Evolutionary conservation across 2,888 invertebrate species (phyloP).

Genomic region (Pheosia gnoma): DNA sequence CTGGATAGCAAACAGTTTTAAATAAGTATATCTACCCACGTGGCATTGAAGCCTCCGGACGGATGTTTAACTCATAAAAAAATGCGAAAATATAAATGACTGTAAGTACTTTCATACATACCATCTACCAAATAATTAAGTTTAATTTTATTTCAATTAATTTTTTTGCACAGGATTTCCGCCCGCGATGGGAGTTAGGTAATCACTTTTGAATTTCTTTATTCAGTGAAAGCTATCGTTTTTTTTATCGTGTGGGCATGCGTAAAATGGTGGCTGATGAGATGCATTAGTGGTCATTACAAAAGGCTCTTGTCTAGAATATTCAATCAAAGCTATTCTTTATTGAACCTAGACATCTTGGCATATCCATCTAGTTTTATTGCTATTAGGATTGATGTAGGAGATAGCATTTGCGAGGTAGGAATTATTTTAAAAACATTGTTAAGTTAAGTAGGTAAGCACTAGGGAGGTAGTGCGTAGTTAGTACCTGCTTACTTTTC

Average conservation of each 20-base stretch:
- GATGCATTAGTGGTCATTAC: slow-evolving; percentile 18
- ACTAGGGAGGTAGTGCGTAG: too few species aligned
- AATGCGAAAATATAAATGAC: slow-evolving; percentile 50
- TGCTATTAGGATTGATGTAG: neutral
- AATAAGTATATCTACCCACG: slow-evolving; percentile 23
- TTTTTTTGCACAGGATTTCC: slow-evolving; percentile 68
- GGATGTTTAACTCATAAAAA: slow-evolving; percentile 44
- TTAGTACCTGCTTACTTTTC: too few species aligned
- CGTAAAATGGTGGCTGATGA: slow-evolving; percentile 5
- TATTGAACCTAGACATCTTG: neutral
- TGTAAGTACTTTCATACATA: neutral
- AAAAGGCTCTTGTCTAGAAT: slow-evolving; percentile 11
- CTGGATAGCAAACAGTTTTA: slow-evolving; percentile 5
- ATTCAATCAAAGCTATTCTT: slow-evolving; percentile 9
- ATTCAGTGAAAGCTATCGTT: slow-evolving; percentile 61
- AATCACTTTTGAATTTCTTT: slow-evolving; percentile 62
- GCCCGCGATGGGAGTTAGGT: slow-evolving; percentile 47
- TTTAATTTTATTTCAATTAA: slow-evolving; percentile 67
- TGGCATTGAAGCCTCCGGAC: slow-evolving; percentile 19
- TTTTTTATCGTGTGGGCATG: slow-evolving; percentile 30
- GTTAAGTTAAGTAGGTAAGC: too few species aligned
- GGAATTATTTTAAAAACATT: too few species aligned
- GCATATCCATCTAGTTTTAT: neutral
- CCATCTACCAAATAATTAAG: slow-evolving; percentile 46
- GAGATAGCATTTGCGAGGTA: too few species aligned